phyloP scores from a whole-genome alignment of 2,113 vertebrate genomes.

The Hepsetus odoe region DNA sequence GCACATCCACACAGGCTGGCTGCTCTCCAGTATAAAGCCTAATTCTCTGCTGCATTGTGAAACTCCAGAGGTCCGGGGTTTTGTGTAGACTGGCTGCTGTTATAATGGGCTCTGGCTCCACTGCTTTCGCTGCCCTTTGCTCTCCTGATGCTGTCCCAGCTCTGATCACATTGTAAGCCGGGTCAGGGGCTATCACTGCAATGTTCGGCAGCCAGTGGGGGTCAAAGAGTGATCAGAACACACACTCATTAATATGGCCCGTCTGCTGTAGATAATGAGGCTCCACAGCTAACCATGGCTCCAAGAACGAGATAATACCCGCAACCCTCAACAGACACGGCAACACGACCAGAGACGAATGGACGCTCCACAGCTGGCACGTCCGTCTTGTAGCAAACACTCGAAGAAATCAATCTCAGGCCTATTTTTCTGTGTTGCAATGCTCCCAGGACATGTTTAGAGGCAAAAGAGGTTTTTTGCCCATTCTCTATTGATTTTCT shows the following conservation, averaged over 20 bases:
- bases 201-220: background rate
- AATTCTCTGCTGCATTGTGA: background rate
- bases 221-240: conserved; percentile 20
- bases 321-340: conserved; percentile 38
- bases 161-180: conserved; percentile 7
- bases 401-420: background rate
- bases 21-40: too few relatives aligned
- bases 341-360: conserved; percentile 45
- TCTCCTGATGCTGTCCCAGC: background rate
- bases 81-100: background rate
- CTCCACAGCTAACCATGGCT: conserved; percentile 30
- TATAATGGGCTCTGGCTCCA: background rate
- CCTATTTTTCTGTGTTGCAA: background rate
- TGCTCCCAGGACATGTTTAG: background rate
- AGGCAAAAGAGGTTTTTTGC: background rate
- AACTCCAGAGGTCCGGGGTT: background rate
- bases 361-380: conserved; percentile 3
- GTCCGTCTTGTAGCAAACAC: background rate
- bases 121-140: background rate
- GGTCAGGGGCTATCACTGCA: background rate
- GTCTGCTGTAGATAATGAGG: conserved; percentile 47
- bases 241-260: conserved; percentile 30
- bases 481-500: conserved; percentile 20
- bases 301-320: conserved; percentile 41
- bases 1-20: too few relatives aligned